Conservation (phyloP, 2,888 invertebrate species). For the Drosophila macrospina region DNA sequence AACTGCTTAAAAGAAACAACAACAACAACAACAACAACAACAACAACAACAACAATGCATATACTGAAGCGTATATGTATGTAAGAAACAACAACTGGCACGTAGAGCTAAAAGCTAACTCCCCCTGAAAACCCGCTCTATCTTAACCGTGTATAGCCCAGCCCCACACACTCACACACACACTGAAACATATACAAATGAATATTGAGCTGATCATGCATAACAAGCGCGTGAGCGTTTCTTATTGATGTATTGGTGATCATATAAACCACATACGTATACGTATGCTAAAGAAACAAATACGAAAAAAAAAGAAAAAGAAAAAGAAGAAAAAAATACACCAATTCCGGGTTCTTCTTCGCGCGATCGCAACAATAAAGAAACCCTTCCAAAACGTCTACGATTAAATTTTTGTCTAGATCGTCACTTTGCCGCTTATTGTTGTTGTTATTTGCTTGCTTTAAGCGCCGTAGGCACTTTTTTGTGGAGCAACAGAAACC, state of each 20-base stretch:
- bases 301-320: conserved; percentile 48
- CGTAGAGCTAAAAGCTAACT: conserved; percentile 42
- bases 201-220: conserved; percentile 73
- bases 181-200: conserved; percentile 30
- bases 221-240: conserved; percentile 76
- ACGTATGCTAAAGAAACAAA: conserved; percentile 12
- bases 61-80: conserved; percentile 59
- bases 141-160: conserved; percentile 12
- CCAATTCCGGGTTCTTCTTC: conserved; percentile 80
- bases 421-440: conserved; percentile 62
- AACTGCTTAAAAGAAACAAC: conserved; percentile 62
- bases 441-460: conserved; percentile 32
- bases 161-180: conserved; percentile 13
- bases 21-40: conserved; percentile 26
- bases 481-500: conserved; percentile 59
- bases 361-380: conserved; percentile 50
- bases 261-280: conserved; percentile 38
- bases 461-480: conserved; percentile 72
- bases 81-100: conserved; percentile 52
- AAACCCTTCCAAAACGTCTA: conserved; percentile 45
- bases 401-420: conserved; percentile 75
- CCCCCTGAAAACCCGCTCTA: conserved; percentile 28
- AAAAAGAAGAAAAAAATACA: conserved; percentile 60
- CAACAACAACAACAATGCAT: conserved; percentile 23
- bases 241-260: conserved; percentile 39